Evolutionary conservation across 2,113 vertebrate species (phyloP), one percentile per base, ranked within the genome.

Genomic region (Mobula hypostoma): DNA sequence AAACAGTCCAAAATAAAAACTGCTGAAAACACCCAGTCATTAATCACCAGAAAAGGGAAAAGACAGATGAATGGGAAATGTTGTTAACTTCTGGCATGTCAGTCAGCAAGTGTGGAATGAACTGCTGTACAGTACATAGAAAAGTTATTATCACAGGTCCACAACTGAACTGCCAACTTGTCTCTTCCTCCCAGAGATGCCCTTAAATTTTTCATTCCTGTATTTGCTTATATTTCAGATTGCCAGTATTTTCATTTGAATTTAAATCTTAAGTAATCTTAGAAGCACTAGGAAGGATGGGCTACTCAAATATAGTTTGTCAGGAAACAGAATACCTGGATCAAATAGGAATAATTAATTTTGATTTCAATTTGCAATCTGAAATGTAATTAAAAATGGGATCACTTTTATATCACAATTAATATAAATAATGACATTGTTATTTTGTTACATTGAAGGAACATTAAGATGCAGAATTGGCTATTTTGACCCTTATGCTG

Each of bases 281-380:
- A 12, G 8, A 80, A 80, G 32, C 32, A 36, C 32, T 80, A 36
- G n/a, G 24, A 85, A 85, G 19, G 48, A 85, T 85, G 82, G 24
- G 5, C 48, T 9, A 17, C 5, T 85, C 5, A 40, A 56, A 21
- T 85, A 58, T 56, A 58, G 24, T 58, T 58, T 85, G 68, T 70
- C 68, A 70, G 68, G 68, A 70, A 70, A 70, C 68, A 70, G 48
- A 85, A 85, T 48, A 61, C 48, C 8, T 27, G 56, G 48, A 27
- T 21, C 82, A 85, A 83, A 48, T 83, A 56, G 21, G 21, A 83
- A 27, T 85, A 85, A 85, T 61, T 85, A 85, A 85, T 61, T 85
- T 61, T 58, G 9, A 61, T 24, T 76, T 76, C 21, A 24, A 76
- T 76, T 76, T 76, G 72, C 17, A 5, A 76, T 76, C 24, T 76